Base-by-base conservation (phyloP, 2,797 vertebrate species). In the Hydrophis major region DNA sequence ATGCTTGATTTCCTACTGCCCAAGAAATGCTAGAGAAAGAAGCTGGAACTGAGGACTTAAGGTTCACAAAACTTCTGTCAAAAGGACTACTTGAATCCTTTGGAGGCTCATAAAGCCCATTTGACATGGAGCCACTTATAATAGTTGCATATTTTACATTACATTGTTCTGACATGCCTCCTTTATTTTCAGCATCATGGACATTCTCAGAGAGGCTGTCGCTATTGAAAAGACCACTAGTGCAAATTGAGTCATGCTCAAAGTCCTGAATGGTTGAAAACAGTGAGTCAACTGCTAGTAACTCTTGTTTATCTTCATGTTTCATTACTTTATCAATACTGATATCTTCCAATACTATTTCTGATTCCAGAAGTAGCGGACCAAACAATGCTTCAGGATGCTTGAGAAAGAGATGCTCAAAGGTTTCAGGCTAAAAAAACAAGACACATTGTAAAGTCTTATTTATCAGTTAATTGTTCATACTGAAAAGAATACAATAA, bases 271-370 rank as follows among this genome's bases (percentile, higher is more conserved):
- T 2, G 53, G 47, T 57, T 90, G 96, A 47, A 66, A 95, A 94
- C 0, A 88, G 50, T 1, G 96, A 92, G 66, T 95, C 91, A 0
- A 83, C 0, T 0, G 94, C 61, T 37, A 96, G 92, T 32, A 95
- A 89, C 1, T 94, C 94, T 60, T 95, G 96, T 0, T 96, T 74
- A 4, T 97, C 96, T 92, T 96, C 95, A 22, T 95, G 95, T 87
- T 94, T 95, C 93, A 93, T 69, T 0, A 91, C 50, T 94, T 98
- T 97, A 86, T 98, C 97, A 63, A 98, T 92, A 53, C 98, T 98
- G 96, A 99, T 97, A 25, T 98, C 98, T 95, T 98, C 98, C 92
- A 99, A 99, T 96, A 99, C 97, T 50, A 97, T 96, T 97, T 99
- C 99, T 27, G 98, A 95, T 42, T 99, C 98, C 93, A 98, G 96